phyloP scores from a whole-genome alignment of 2,113 vertebrate genomes.

The Penelope pileata region DNA sequence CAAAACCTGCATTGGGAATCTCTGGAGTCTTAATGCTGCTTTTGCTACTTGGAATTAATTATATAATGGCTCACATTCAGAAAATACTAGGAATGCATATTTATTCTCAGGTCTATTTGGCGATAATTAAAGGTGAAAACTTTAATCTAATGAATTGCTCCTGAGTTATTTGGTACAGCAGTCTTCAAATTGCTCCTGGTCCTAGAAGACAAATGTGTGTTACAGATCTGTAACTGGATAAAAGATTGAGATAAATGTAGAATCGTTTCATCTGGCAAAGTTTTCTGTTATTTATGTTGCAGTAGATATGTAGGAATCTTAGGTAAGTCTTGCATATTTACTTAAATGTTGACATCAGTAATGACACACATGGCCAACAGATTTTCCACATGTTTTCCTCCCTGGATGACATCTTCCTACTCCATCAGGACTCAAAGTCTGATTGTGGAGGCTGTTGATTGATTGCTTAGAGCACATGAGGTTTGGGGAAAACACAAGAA shows the following conservation, averaged over 20 bases:
- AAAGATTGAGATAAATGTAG: background rate
- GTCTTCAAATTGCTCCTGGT: background rate
- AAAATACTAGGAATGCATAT: background rate
- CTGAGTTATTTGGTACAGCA: background rate
- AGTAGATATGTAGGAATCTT: constrained; percentile 5
- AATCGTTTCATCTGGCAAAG: background rate
- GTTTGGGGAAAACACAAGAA: constrained; percentile 64
- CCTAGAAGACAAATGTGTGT: background rate
- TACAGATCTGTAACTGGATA: background rate
- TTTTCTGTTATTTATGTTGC: background rate
- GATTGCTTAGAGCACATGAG: constrained; percentile 75
- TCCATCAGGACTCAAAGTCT: constrained; percentile 70
- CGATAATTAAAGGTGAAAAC: background rate
- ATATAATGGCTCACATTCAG: background rate
- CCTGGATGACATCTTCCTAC: constrained; percentile 73
- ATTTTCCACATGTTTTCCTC: constrained; percentile 77
- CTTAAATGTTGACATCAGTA: constrained; percentile 71
- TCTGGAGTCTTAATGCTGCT: background rate
- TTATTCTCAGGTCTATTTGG: background rate
- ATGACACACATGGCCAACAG: constrained; percentile 79
- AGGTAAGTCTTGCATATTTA: constrained; percentile 59
- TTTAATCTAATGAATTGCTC: background rate
- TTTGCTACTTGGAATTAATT: background rate
- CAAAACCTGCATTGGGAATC: background rate
- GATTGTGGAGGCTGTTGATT: constrained; percentile 75